Percentiles rank a stretch among this genome's conserved stretches.
Evolutionary conservation across 2,113 vertebrate genomes (phyloP).

Genomic region (Steatornis caripensis): DNA sequence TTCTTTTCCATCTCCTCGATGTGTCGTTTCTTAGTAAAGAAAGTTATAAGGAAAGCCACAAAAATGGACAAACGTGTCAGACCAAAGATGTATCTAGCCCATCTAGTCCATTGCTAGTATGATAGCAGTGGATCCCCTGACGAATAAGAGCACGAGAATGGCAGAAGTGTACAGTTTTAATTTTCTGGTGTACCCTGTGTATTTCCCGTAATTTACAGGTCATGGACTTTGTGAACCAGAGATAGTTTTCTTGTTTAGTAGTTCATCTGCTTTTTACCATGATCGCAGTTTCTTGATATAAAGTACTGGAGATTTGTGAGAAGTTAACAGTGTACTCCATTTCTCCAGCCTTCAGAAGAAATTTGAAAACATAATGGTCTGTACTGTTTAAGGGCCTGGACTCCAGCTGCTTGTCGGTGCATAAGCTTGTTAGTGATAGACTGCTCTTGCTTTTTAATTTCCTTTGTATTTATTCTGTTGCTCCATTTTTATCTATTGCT

Average conservation of each 20-base stretch:
- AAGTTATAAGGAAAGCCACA: background rate
- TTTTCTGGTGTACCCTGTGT: background rate
- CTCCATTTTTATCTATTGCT: conserved; percentile 41
- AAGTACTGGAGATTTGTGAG: conserved; percentile 5
- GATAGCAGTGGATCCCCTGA: background rate
- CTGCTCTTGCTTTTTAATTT: background rate
- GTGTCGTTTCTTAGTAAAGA: conserved; percentile 17
- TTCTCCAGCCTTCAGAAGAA: background rate
- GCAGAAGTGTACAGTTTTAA: background rate
- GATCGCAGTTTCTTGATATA: conserved; percentile 21
- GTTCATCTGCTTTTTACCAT: background rate
- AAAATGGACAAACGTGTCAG: background rate
- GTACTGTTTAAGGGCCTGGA: conserved; percentile 13
- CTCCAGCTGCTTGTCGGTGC: background rate
- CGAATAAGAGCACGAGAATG: background rate
- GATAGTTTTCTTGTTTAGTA: background rate
- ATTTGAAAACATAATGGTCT: conserved; percentile 20
- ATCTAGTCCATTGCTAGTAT: background rate
- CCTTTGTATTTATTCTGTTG: background rate
- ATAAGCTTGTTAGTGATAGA: conserved; percentile 25
- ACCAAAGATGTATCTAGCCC: background rate
- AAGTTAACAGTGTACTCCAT: background rate
- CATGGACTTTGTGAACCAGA: background rate
- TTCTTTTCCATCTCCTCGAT: conserved; percentile 1
- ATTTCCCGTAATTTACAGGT: background rate